Conservation (phyloP, 2,797 vertebrate species). For the Manis pentadactyla region DNA sequence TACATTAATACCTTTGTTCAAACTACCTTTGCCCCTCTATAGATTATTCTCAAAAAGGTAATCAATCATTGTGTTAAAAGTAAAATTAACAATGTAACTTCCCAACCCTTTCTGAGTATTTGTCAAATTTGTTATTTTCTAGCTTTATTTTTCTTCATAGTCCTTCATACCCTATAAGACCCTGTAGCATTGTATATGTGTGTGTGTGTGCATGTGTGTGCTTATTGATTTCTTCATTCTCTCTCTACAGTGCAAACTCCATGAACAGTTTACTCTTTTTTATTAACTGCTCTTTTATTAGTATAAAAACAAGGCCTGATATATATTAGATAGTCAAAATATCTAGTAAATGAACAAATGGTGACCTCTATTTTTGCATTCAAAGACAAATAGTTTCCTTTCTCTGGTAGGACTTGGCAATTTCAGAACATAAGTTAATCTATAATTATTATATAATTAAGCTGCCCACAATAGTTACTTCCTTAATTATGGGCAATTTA, state of each 20-base stretch:
- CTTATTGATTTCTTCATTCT: neutral
- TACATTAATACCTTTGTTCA: too few species aligned
- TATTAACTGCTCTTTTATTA: neutral
- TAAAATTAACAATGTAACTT: neutral
- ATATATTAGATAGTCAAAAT: neutral
- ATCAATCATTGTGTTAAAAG: neutral
- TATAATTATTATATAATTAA: neutral
- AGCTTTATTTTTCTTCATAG: neutral
- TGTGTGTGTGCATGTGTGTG: neutral
- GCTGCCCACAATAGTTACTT: neutral
- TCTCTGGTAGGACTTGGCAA: neutral
- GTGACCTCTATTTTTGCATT: neutral
- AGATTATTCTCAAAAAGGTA: neutral
- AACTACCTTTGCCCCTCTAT: too few species aligned
- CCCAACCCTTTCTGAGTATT: neutral
- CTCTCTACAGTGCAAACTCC: neutral
- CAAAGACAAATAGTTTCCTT: neutral
- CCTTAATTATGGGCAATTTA: constrained; percentile 48
- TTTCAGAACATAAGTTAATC: neutral
- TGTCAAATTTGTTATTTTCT: neutral
- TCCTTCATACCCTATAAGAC: neutral
- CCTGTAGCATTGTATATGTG: neutral
- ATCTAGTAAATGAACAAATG: neutral
- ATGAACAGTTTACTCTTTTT: neutral
- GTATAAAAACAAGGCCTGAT: neutral